Conservation (phyloP, 2,113 vertebrate genomes). For the Cygnus atratus region DNA sequence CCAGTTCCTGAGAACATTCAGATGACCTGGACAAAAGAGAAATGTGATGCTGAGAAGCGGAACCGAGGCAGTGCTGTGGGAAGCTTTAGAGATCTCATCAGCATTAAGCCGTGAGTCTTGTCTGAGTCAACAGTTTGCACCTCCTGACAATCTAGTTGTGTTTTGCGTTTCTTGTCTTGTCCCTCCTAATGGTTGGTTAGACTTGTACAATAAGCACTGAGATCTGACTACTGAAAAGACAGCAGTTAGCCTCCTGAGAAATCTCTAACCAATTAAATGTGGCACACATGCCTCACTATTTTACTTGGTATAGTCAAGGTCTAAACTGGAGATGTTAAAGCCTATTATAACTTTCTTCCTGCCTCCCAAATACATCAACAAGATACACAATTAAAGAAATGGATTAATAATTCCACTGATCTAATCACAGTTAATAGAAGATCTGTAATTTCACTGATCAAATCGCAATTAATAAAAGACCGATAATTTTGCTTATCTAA, state of each 20-base stretch:
- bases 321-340: neutral
- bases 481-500: neutral
- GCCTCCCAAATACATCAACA: neutral
- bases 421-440: neutral
- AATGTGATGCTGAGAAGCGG: conserved; percentile 83
- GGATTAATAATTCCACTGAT: neutral
- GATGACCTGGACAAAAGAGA: conserved; percentile 98
- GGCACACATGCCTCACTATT: neutral
- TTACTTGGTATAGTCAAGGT: neutral
- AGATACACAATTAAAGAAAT: neutral
- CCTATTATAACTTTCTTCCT: neutral
- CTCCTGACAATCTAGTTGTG: neutral
- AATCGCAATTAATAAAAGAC: neutral
- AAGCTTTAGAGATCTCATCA: conserved; percentile 93
- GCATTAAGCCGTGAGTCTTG: conserved; percentile 93
- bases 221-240: neutral
- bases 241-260: neutral
- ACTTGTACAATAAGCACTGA: neutral
- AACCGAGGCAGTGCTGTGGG: conserved; percentile 83
- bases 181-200: neutral
- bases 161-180: neutral
- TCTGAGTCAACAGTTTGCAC: neutral
- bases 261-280: neutral
- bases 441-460: neutral
- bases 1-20: conserved; percentile 87